Evolutionary conservation across 2,113 vertebrate species (phyloP), one percentile per base, ranked within the genome.

Genomic region (Hymenochirus boettgeri): DNA sequence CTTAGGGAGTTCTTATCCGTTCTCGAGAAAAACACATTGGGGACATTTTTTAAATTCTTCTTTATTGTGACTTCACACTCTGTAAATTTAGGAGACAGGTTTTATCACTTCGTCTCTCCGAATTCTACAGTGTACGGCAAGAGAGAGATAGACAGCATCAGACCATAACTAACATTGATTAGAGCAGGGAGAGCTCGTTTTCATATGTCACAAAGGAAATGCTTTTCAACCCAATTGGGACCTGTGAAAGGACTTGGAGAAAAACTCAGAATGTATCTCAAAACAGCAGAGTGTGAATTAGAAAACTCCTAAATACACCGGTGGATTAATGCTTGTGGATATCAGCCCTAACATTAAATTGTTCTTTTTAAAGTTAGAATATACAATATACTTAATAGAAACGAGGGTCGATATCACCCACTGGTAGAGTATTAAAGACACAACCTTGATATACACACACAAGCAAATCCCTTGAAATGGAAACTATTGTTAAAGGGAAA

Each of bases 21-120:
- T 25, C 21, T 39, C 53, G 11, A 42, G n/a, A 22, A 22, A 46
- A 13, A 19, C 26, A 48, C 6, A 57, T 23, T n/a, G 45, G 42
- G 5, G 26, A 4, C 21, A 2, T 50, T 33, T 27, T 50, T 23
- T 17, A 9, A 11, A 6, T 39, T 13, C 7, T 17, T 6, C 21
- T n/a, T 46, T 19, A 55, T 48, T 33, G 27, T 19, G 26, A 7
- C 18, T 48, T 37, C 10, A 57, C 3, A 8, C 53, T 35, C 42
- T 7, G 25, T 65, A 65, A 57, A 57, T 33, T 53, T 35, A 2
- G n/a, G 11, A 65, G 39, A 65, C 26, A 13, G 13, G 23, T 33
- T 57, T 48, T 65, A 48, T 57, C 52, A 46, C 21, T 65, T 57
- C 37, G 53, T 57, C 53, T 48, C 17, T 3, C 25, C 18, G 27